Evolutionary conservation across 2,888 invertebrate species (phyloP).

Genomic region (Nebria brevicollis): DNA sequence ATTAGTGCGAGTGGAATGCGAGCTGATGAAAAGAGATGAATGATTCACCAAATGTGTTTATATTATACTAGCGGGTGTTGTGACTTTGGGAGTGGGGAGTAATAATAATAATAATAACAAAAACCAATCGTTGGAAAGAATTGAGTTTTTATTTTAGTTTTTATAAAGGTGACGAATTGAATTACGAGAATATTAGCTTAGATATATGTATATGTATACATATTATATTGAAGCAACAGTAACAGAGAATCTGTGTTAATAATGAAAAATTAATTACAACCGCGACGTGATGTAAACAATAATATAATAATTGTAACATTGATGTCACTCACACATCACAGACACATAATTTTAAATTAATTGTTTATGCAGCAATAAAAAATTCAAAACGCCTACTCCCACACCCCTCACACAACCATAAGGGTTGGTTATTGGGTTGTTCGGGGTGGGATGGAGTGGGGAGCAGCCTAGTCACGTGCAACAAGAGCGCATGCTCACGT

Average conservation of each 20-base stretch:
- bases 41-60: not conserved
- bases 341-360: not conserved
- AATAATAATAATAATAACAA: too few species aligned
- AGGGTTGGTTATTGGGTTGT: not conserved
- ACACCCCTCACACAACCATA: not conserved
- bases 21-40: not conserved
- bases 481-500: not conserved
- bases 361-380: not conserved
- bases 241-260: not conserved
- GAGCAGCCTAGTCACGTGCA: not conserved
- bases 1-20: not conserved
- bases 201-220: not conserved
- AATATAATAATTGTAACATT: not conserved
- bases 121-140: too few species aligned
- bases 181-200: too few species aligned
- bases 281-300: not conserved
- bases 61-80: not conserved
- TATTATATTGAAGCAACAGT: not conserved
- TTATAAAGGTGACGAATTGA: too few species aligned
- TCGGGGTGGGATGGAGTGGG: not conserved
- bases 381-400: not conserved
- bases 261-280: not conserved
- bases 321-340: not conserved
- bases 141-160: too few species aligned
- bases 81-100: too few species aligned